These are phyloP conservation scores for Ernsta delagoae DNA, from an alignment of 2,888 invertebrate species.

Conservation along the genomic window DNA sequence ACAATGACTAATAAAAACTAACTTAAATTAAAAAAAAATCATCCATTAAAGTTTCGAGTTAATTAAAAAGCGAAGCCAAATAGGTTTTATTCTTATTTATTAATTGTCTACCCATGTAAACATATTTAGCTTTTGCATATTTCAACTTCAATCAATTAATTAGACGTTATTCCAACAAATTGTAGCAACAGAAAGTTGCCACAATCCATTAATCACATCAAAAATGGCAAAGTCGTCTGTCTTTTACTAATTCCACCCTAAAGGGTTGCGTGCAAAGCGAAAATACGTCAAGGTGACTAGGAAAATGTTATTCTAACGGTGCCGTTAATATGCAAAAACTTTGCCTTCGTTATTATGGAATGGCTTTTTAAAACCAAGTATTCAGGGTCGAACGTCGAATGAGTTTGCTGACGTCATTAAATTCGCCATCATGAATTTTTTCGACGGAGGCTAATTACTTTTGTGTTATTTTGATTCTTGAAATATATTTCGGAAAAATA, in stretches of 20 bases:
- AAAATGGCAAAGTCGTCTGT: slow-evolving; percentile 15
- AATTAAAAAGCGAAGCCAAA: too few relatives aligned
- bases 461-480: background rate
- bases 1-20: too few relatives aligned
- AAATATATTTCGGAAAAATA: too few relatives aligned
- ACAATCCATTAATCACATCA: slow-evolving; percentile 13
- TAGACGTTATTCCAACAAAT: background rate
- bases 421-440: slow-evolving; percentile 4
- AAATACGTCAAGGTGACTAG: slow-evolving; percentile 41
- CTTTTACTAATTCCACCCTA: slow-evolving; percentile 18
- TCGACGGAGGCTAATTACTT: background rate
- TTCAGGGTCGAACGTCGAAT: slow-evolving; percentile 30
- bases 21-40: too few relatives aligned
- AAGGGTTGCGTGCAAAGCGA: slow-evolving; percentile 37
- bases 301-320: slow-evolving; percentile 30
- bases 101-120: too few relatives aligned
- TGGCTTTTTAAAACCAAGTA: slow-evolving; percentile 24
- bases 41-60: too few relatives aligned
- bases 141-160: background rate
- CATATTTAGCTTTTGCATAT: too few relatives aligned
- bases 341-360: slow-evolving; percentile 25
- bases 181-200: background rate
- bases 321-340: slow-evolving; percentile 36
- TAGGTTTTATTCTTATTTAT: too few relatives aligned
- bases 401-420: slow-evolving; percentile 21